phyloP scores from a whole-genome alignment of 2,113 vertebrate genomes.

The Sinocyclocheilus anshuiensis region DNA sequence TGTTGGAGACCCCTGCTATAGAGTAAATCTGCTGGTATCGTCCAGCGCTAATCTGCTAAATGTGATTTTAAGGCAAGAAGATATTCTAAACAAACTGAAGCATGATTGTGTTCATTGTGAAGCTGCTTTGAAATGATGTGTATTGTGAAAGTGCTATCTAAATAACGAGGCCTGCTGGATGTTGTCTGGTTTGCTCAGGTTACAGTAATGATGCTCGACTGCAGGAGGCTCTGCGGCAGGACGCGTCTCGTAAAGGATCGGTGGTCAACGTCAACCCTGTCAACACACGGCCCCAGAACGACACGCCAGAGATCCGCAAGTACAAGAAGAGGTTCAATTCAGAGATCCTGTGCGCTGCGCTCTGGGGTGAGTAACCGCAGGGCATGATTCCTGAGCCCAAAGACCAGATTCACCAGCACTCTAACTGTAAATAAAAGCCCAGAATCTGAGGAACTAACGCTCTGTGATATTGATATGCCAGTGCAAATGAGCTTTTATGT shows the following conservation, averaged over 20 bases:
- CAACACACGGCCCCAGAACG: constrained; percentile 97
- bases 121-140: neutral
- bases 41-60: neutral
- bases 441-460: too few species aligned
- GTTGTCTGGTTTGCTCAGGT: constrained; percentile 72
- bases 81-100: neutral
- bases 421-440: neutral
- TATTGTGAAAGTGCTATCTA: neutral
- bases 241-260: constrained; percentile 93
- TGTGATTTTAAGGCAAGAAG: neutral
- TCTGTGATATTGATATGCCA: too few species aligned
- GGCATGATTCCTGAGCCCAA: neutral
- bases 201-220: constrained; percentile 91
- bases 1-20: too few species aligned
- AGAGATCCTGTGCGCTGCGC: constrained; percentile 95
- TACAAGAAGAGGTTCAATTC: constrained; percentile 99
- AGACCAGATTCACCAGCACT: too few species aligned
- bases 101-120: neutral
- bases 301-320: constrained; percentile 97
- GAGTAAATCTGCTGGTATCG: neutral
- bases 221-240: constrained; percentile 91
- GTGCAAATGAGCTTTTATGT: too few species aligned
- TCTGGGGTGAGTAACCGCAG: constrained; percentile 86
- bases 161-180: neutral
- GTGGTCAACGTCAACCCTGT: constrained; percentile 99